Percentiles rank a stretch among this genome's conserved stretches.
Conservation (phyloP, 2,113 vertebrate genomes). For the Balaeniceps rex region DNA sequence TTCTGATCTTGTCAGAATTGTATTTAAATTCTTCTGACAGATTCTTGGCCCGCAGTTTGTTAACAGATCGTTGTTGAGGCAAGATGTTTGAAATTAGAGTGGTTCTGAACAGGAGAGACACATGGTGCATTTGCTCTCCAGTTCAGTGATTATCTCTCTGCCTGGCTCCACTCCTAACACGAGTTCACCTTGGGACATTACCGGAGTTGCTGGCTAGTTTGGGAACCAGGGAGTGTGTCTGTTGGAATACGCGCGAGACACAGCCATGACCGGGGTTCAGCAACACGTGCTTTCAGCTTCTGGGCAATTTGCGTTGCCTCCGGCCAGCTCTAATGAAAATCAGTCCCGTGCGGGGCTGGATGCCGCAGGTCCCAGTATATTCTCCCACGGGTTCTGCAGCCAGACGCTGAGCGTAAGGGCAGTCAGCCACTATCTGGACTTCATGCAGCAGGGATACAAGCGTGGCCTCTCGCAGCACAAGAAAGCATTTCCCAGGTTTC, state of each 20-base stretch:
- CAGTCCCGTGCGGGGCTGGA: background rate
- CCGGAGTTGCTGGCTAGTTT: background rate
- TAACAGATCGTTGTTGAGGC: slow-evolving; percentile 55
- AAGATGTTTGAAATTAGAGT: slow-evolving; percentile 50
- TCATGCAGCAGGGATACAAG: background rate
- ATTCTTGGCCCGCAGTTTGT: slow-evolving; percentile 44
- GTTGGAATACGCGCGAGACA: background rate
- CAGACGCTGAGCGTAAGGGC: background rate
- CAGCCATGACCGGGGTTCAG: background rate
- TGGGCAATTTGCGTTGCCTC: background rate
- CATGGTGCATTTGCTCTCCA: slow-evolving; percentile 22
- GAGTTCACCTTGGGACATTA: slow-evolving; percentile 42
- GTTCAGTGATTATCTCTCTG: slow-evolving; percentile 15
- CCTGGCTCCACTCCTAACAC: slow-evolving; percentile 27
- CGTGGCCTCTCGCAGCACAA: background rate
- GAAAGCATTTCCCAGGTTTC: background rate
- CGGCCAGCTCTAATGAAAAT: background rate
- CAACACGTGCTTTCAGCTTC: background rate
- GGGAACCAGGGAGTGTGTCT: background rate
- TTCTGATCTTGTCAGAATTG: slow-evolving; percentile 42
- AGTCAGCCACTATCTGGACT: background rate
- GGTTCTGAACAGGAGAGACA: slow-evolving; percentile 47
- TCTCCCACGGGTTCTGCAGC: background rate
- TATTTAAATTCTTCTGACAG: slow-evolving; percentile 53
- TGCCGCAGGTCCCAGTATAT: background rate